Evolutionary conservation across 1,140 invertebrate species (phyloP), one percentile per base, ranked within the genome.

Genomic region (Megalonaias nervosa): DNA sequence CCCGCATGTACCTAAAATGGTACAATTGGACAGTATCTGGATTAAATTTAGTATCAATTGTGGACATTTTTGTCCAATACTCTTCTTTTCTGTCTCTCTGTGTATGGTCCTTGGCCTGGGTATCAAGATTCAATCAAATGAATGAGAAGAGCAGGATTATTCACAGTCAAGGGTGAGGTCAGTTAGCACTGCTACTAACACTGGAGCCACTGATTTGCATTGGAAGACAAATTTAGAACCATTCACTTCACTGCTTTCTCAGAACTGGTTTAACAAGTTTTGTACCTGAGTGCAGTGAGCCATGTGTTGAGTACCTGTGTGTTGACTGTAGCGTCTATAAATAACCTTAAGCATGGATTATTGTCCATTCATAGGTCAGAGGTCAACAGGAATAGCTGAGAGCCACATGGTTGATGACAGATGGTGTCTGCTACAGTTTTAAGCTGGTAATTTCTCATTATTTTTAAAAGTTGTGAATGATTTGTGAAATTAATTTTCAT

Each of bases 1-100:
- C 84, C 5, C 83, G 72, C 82, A 86, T 85, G 74, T 87, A 87
- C 48, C 81, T 76, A 79, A 87, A 85, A 79, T 85, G 81, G 57
- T 85, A 85, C 23, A 83, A 72, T 68, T 80, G 81, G 19, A 79
- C 81, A 2, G 81, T 85, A 19, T 87, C 83, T 56, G 81, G 81
- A 68, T 82, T 84, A 68, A 80, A 87, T 66, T 83, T 83, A 16
- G 71, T 71, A 58, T 80, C 78, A 71, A 78, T 78, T 14, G 57
- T 78, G 65, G 17, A 65, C 38, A 48, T 48, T 48, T 48, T 48
- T 48, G 38, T 21, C 70, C 58, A 21, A 4, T 69, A 17, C 61
- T 56, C 57, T 67, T 71, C 71, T 74, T 67, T 74, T 62, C 38
- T 48, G 38, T 48, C 38, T 6, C 38, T 48, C 38, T 48, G 6